phyloP scores from a whole-genome alignment of 2,888 invertebrate species.

The Cyaniris semiargus region DNA sequence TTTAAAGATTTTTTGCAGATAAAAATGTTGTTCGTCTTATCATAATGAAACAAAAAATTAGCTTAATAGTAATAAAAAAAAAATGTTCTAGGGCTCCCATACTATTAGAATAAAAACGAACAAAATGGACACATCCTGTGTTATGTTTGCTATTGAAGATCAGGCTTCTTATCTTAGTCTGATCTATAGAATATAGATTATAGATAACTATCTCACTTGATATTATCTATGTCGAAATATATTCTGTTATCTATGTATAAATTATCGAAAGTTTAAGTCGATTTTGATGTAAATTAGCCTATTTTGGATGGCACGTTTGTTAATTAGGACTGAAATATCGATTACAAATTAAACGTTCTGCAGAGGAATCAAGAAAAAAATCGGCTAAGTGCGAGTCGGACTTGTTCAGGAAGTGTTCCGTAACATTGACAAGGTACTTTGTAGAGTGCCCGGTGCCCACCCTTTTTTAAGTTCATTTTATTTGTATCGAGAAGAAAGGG shows the following conservation, averaged over 20 bases:
- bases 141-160: not conserved
- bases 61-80: too few relatives aligned
- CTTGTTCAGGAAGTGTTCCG: too few relatives aligned
- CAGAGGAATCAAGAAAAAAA: not conserved
- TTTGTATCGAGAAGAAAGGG: too few relatives aligned
- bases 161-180: not conserved
- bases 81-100: too few relatives aligned
- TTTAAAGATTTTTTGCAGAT: too few relatives aligned
- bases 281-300: not conserved
- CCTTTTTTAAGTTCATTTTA: too few relatives aligned
- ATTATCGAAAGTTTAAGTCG: not conserved
- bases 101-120: not conserved
- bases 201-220: not conserved
- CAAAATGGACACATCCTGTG: not conserved
- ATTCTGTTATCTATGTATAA: slow-evolving; percentile 11
- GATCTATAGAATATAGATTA: not conserved
- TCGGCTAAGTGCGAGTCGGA: too few relatives aligned
- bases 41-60: too few relatives aligned
- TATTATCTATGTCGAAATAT: not conserved
- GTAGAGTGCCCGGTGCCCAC: too few relatives aligned
- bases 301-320: not conserved
- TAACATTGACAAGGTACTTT: too few relatives aligned
- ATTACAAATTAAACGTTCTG: not conserved
- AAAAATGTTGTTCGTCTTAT: too few relatives aligned
- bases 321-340: not conserved